Evolutionary conservation across 2,888 invertebrate species (phyloP), one percentile per base, ranked within the genome.

Genomic region (Synergus umbraculus): DNA sequence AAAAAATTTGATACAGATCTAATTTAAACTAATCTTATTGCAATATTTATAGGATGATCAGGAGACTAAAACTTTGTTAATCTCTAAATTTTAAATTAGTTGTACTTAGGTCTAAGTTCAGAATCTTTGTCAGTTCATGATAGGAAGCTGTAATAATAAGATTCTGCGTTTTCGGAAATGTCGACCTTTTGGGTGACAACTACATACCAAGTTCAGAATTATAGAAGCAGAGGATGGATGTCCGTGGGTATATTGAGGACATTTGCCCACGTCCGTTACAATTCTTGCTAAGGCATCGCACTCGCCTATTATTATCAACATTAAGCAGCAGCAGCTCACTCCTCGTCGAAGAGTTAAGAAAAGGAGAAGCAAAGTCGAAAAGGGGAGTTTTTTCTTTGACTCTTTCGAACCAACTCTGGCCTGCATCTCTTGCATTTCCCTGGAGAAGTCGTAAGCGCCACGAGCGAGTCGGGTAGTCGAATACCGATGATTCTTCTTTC

Each of bases 361-460:
- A 18, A 49, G 0, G 49, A 46, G 12, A 69, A 22, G 1, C 22
- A 29, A 15, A 29, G 22, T 29, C 37, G 12, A 49, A 29, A 29
- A 29, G 49, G 10, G 8, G 44, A 44, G 13, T 43, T 2, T 66
- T 41, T 65, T 41, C 12, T 43, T 66, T 9, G 3, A 41, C 22
- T 44, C 69, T 49, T 29, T 0, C 12, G 63, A 29, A 63, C 22
- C 12, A 63, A 29, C 37, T 37, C 37, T 37, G 7, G 12, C 0
- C 1, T 22, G 29, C 63, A 13, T 29, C 29, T 63, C 29, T 63
- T 63, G 49, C 29, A 15, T 54, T 84, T 84, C 83, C 83, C 87
- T 86, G 86, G 87, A 88, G 85, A 88, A 86, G 85, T 76, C 81
- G 76, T 15, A 15, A 82, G 82, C 76, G 78, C 46, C 78, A 79